Conservation (phyloP, 1,140 invertebrate genomes). For the Coptotermes formosanus region DNA sequence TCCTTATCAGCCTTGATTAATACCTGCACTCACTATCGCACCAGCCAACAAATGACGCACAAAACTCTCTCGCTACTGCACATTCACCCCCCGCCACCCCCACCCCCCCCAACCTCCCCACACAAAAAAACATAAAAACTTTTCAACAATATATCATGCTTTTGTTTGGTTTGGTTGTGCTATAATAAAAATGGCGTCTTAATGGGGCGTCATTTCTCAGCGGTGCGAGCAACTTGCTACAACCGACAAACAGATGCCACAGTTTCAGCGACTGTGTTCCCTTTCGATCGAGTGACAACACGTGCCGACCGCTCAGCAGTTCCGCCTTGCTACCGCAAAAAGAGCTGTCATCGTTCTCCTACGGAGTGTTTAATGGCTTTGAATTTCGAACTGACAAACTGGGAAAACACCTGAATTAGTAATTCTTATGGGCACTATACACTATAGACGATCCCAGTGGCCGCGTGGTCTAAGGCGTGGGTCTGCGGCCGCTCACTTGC, state of each 20-base stretch:
- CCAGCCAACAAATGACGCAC: conserved; percentile 26
- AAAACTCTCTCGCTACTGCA: conserved; percentile 10
- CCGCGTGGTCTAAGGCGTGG: too few species aligned
- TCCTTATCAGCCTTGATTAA: conserved; percentile 25
- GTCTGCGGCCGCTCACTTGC: too few species aligned
- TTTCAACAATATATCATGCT: conserved; percentile 25
- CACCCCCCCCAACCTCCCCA: neutral
- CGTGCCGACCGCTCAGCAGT: too few species aligned
- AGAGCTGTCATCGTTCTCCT: too few species aligned
- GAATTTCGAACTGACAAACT: too few species aligned
- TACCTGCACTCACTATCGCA: conserved; percentile 22
- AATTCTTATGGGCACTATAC: too few species aligned
- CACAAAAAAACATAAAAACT: neutral
- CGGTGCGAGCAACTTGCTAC: neutral
- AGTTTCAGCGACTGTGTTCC: neutral
- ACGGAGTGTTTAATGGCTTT: too few species aligned
- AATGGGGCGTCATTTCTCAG: conserved; percentile 24
- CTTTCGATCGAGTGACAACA: neutral
- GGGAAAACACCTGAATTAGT: too few species aligned
- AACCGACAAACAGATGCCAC: conserved; percentile 31
- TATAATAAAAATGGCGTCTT: conserved; percentile 21
- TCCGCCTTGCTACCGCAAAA: too few species aligned
- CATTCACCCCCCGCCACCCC: neutral
- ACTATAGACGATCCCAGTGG: too few species aligned
- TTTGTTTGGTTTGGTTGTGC: conserved; percentile 13